Evolutionary conservation across 2,797 vertebrate species (phyloP), one percentile per base, ranked within the genome.

Genomic region (Cuculus canorus): DNA sequence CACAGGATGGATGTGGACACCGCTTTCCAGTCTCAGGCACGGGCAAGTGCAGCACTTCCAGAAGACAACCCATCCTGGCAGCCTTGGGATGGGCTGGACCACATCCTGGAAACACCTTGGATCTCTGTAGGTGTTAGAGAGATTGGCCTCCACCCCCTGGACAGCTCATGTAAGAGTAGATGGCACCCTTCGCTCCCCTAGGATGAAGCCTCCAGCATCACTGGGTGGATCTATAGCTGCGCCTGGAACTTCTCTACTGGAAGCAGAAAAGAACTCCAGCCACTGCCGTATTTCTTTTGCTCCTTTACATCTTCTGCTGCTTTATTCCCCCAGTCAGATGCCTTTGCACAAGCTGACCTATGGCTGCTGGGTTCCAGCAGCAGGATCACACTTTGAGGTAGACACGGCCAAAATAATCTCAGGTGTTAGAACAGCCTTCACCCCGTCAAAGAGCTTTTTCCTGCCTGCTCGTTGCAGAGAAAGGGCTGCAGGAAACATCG

Each of bases 381-480:
- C 5, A 2, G 60, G 41, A 50, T 68, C 37, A 17, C 32, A 7
- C 63, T 83, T 35, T n/a, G 77, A 69, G 65, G 66, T 16, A 56
- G 70, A 59, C 50, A 32, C 19, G n/a, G 63, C 27, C 48, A 70
- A n/a, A 45, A 79, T 33, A 9, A 24, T 11, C 24, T 12, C n/a
- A 33, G 54, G 23, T 9, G 13, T 3, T 30, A 64, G 35, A 66
- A 39, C 43, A 72, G 68, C 21, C 12, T 91, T 54, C 11, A 53
- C 45, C 35, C 53, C 64, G 45, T 33, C 50, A 84, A 72, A 91
- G 63, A 41, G 39, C 19, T 48, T 65, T 73, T 48, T 54, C 71
- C 78, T 3, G 0, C n/a, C 27, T 7, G 18, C 1, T 0, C 0
- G 3, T 50, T 63, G 61, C 64, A 69, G 82, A 80, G 82, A 69